These are phyloP conservation scores for Lobophora halterata DNA, from an alignment of 2,888 invertebrate species.

Conservation along the genomic window DNA sequence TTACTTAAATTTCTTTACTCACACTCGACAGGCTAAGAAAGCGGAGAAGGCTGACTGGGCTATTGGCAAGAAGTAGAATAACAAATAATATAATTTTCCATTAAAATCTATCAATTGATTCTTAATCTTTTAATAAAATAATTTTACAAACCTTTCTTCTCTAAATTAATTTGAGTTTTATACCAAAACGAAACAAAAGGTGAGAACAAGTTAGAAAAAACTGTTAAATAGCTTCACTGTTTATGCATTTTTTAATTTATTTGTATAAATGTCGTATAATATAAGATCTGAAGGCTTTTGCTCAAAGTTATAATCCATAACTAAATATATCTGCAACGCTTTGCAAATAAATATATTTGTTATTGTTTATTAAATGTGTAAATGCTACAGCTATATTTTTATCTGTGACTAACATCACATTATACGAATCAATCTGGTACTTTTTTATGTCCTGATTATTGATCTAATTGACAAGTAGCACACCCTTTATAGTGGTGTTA, in stretches of 20 bases:
- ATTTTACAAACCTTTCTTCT: constrained; percentile 55
- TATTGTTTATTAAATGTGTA: neutral
- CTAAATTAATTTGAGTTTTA: constrained; percentile 45
- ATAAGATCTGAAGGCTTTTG: no score
- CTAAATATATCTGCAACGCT: constrained; percentile 39
- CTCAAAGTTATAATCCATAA: constrained; percentile 37
- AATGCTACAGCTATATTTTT: constrained; percentile 15
- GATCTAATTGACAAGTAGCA: no score
- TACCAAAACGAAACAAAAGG: constrained; percentile 48
- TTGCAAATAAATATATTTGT: constrained; percentile 39
- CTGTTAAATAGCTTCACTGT: constrained; percentile 48
- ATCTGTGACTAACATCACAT: constrained; percentile 50
- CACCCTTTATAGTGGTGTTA: no score
- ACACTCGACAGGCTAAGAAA: constrained; percentile 86
- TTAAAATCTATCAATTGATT: constrained; percentile 44
- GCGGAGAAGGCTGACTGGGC: constrained; percentile 88
- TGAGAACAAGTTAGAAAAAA: constrained; percentile 60
- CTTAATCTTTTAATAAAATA: constrained; percentile 55
- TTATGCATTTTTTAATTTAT: constrained; percentile 30
- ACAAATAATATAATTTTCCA: constrained; percentile 39
- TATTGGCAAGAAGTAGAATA: constrained; percentile 82
- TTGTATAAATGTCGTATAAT: no score
- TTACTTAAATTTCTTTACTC: constrained; percentile 50
- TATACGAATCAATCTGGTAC: constrained; percentile 10
- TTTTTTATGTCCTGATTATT: no score